Conservation (phyloP, 2,888 invertebrate species). For the Nephrotoma flavescens region DNA sequence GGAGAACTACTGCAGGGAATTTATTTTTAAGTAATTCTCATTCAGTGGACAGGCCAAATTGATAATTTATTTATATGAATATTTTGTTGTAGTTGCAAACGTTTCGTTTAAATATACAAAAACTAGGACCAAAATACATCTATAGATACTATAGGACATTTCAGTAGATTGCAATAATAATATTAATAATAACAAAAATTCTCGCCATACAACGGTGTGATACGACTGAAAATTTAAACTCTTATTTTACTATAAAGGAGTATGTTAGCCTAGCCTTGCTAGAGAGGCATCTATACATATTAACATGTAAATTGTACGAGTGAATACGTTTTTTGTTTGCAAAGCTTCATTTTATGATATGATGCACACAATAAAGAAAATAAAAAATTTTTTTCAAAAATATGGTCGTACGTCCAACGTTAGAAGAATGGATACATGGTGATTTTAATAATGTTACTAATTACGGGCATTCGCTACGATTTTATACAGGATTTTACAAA, state of each 20-base stretch:
- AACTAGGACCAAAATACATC: neutral
- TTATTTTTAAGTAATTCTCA: constrained; percentile 2
- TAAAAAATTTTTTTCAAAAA: neutral
- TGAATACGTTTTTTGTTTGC: neutral
- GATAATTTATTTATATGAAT: constrained; percentile 3
- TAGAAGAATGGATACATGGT: neutral
- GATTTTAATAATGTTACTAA: too few species aligned
- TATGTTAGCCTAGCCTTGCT: neutral
- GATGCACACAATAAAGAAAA: neutral
- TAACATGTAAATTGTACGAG: neutral
- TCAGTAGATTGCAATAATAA: neutral
- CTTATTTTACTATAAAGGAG: neutral
- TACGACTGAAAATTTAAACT: neutral
- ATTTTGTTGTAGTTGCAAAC: neutral
- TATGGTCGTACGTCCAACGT: neutral
- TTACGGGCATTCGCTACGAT: too few species aligned
- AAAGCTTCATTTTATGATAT: neutral
- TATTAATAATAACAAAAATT: neutral
- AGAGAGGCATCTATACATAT: too few species aligned
- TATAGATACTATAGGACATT: neutral
- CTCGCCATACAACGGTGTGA: neutral
- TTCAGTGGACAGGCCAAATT: constrained; percentile 4
- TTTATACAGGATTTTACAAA: too few species aligned
- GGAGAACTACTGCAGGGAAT: constrained; percentile 1
- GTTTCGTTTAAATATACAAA: neutral